A percentile compares a stretch with the other conserved stretches of the same genome.
These are phyloP conservation scores for Rhynchopsitta pachyrhyncha DNA, from an alignment of 2,113 vertebrate species.

Conservation along the genomic window DNA sequence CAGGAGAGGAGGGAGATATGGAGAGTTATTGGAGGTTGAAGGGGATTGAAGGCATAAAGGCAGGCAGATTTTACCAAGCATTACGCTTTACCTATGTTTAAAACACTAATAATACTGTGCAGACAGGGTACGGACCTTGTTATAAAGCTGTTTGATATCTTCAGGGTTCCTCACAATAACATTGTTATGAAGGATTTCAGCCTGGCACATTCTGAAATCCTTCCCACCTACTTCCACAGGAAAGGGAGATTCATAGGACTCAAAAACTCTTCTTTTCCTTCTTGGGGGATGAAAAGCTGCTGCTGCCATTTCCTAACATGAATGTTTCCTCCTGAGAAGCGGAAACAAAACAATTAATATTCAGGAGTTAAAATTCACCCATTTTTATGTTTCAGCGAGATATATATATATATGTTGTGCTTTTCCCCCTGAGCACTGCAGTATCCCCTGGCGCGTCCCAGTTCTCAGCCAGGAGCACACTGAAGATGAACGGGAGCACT, in stretches of 20 bases:
- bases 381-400: not conserved
- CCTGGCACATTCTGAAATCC: conserved; percentile 72
- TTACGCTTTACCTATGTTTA: not conserved
- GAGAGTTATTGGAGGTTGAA: not conserved
- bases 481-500: not conserved
- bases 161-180: conserved; percentile 80
- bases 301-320: conserved; percentile 68
- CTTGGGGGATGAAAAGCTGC: conserved; percentile 86
- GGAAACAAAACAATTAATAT: not conserved
- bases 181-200: conserved; percentile 83
- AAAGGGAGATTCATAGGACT: conserved; percentile 80
- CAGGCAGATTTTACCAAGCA: not conserved
- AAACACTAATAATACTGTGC: not conserved
- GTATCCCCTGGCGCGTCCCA: too few species aligned
- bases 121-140: conserved; percentile 72
- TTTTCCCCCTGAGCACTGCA: not conserved
- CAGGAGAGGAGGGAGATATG: not conserved
- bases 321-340: not conserved
- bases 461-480: not conserved
- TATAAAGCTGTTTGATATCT: conserved; percentile 83
- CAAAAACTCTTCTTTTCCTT: conserved; percentile 80
- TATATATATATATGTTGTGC: too few species aligned
- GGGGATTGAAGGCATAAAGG: not conserved
- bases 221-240: conserved; percentile 70
- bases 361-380: not conserved